Conservation (phyloP, 2,113 vertebrate genomes). For the Antigone vipio region DNA sequence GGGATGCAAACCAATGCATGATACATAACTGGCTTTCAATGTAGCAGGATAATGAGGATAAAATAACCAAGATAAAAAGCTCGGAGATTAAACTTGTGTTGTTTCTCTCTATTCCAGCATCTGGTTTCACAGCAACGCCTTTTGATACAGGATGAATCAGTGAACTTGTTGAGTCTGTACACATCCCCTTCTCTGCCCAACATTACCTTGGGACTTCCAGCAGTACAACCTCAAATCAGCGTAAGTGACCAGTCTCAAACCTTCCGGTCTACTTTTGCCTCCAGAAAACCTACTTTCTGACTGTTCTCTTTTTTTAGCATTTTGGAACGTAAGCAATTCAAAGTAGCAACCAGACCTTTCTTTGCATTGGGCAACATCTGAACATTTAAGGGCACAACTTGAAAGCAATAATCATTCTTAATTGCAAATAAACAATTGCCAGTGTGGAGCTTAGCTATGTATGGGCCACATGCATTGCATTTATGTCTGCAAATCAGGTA, state of each 20-base stretch:
- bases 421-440: neutral
- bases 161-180: conserved; percentile 93
- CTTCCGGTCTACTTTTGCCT: neutral
- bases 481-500: neutral
- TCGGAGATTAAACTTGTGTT: neutral
- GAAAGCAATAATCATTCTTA: neutral
- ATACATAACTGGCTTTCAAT: neutral
- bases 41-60: neutral
- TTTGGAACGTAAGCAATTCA: neutral
- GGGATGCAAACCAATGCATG: neutral
- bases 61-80: neutral
- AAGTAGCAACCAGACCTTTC: neutral
- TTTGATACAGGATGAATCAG: conserved; percentile 87
- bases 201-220: conserved; percentile 91
- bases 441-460: neutral
- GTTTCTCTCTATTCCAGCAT: conserved; percentile 76
- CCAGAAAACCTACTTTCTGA: neutral
- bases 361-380: neutral
- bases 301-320: neutral
- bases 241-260: conserved; percentile 78
- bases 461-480: neutral
- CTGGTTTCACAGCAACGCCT: conserved; percentile 91
- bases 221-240: conserved; percentile 83
- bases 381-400: neutral
- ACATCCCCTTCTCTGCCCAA: conserved; percentile 97